Evolutionary conservation across 2,888 invertebrate species (phyloP).

Genomic region (Cheilosia impressa): DNA sequence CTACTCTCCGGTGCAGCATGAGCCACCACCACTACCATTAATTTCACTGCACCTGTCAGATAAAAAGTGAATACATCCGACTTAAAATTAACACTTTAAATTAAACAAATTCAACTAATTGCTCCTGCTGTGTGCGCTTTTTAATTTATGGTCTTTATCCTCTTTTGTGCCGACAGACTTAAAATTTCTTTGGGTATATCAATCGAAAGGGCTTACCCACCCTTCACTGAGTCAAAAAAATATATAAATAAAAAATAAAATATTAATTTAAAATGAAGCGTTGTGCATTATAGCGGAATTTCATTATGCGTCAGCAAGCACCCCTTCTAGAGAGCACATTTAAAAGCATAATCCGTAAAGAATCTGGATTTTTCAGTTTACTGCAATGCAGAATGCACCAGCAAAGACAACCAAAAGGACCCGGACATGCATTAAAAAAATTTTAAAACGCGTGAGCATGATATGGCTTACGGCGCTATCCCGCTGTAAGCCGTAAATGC

Average conservation of each 20-base stretch:
- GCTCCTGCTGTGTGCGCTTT: neutral
- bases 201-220: neutral
- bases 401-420: slow-evolving; percentile 19
- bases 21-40: neutral
- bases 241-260: slow-evolving; percentile 14
- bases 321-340: slow-evolving; percentile 45
- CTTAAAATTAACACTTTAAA: neutral
- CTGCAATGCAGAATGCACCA: slow-evolving; percentile 64
- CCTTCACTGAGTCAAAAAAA: neutral
- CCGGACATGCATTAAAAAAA: slow-evolving; percentile 47
- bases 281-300: slow-evolving; percentile 20
- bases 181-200: slow-evolving; percentile 16
- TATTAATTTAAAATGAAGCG: slow-evolving; percentile 45
- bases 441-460: slow-evolving; percentile 42
- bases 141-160: slow-evolving; percentile 2
- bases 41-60: neutral
- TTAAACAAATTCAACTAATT: slow-evolving; percentile 1
- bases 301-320: slow-evolving; percentile 41
- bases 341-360: slow-evolving; percentile 64
- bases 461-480: slow-evolving; percentile 45
- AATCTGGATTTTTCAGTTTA: slow-evolving; percentile 44
- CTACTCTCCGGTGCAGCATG: neutral
- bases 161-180: neutral
- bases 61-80: neutral
- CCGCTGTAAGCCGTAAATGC: slow-evolving; percentile 50